These are phyloP conservation scores for Odontomachus brunneus DNA, from an alignment of 1,140 invertebrate genomes.

Conservation along the genomic window DNA sequence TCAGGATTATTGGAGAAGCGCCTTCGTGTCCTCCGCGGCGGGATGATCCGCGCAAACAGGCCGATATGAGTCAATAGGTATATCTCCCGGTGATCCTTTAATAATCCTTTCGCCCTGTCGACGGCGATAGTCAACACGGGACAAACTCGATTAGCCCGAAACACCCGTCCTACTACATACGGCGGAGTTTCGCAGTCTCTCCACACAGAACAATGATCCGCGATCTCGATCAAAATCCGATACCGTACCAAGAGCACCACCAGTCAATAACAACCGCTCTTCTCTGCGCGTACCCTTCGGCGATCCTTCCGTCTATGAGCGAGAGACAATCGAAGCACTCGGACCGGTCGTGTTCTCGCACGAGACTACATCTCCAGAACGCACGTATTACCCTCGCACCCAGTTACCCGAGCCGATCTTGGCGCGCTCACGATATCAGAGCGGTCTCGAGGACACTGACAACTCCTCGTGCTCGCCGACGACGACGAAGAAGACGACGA, in stretches of 20 bases:
- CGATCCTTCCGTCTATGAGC: background rate
- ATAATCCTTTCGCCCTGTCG: constrained; percentile 12
- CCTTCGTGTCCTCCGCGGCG: constrained; percentile 7
- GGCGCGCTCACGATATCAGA: constrained; percentile 24
- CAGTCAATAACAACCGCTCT: too few relatives aligned
- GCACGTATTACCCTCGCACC: background rate
- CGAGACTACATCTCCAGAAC: background rate
- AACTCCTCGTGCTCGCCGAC: too few relatives aligned
- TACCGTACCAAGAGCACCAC: too few relatives aligned
- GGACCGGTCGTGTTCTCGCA: background rate
- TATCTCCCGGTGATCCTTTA: constrained; percentile 5
- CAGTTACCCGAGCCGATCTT: background rate
- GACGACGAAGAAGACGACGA: background rate
- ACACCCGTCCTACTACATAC: background rate
- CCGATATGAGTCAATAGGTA: background rate
- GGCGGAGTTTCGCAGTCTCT: background rate
- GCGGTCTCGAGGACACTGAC: constrained; percentile 6
- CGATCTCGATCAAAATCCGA: background rate
- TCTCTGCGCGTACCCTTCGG: too few relatives aligned
- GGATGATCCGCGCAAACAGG: constrained; percentile 23
- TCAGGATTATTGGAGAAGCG: constrained; percentile 30
- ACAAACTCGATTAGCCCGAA: constrained; percentile 2
- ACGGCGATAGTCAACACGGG: background rate
- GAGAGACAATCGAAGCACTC: background rate
- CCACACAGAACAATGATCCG: background rate